phyloP scores from a whole-genome alignment of 2,797 vertebrate species.

The Coracias cyanogaster region DNA sequence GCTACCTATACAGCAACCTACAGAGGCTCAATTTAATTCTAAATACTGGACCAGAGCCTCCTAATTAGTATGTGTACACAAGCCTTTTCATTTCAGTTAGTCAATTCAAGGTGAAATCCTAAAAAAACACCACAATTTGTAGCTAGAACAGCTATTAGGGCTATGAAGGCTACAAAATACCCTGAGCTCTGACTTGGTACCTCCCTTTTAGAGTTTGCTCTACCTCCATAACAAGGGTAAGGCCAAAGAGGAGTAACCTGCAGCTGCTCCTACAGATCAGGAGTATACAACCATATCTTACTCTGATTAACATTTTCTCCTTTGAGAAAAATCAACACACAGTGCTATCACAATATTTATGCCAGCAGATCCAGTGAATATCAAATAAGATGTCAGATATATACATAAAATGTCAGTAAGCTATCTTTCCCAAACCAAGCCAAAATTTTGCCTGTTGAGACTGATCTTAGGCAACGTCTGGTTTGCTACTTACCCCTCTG shows the following conservation, averaged over 20 bases:
- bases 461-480: rapidly evolving
- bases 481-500: not conserved
- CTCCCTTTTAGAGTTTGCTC: not conserved
- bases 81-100: not conserved
- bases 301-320: not conserved
- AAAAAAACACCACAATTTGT: not conserved
- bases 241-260: not conserved
- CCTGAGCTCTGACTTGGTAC: not conserved
- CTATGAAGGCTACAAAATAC: not conserved
- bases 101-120: not conserved
- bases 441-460: not conserved
- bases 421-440: not conserved
- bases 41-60: not conserved
- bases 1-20: not conserved
- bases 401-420: not conserved
- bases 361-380: not conserved
- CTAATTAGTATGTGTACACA: not conserved
- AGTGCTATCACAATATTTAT: not conserved
- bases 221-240: not conserved
- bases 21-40: not conserved
- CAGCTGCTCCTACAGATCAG: not conserved
- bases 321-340: not conserved
- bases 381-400: not conserved
- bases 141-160: not conserved
- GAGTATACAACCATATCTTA: not conserved